phyloP scores from a whole-genome alignment of 92 coral and sea anemone genomes.

The Phymanthus crucifer region DNA sequence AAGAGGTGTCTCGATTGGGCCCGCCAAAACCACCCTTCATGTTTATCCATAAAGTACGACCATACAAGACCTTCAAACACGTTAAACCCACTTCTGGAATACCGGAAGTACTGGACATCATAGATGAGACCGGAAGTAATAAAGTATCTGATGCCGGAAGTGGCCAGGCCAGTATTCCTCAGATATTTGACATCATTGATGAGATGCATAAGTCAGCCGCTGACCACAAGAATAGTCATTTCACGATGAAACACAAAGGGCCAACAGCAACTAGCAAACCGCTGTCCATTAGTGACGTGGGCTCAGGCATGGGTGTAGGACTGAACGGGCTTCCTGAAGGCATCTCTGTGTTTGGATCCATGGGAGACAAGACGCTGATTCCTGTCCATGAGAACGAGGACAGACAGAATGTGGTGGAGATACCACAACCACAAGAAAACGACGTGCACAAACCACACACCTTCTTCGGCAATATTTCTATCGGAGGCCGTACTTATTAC shows the following conservation, averaged over 20 bases:
- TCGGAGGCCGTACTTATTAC: slow-evolving; percentile 87
- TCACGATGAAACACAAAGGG: slow-evolving; percentile 63
- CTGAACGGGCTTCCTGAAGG: slow-evolving; percentile 77
- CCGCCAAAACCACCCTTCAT: slow-evolving; percentile 24
- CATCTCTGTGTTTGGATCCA: slow-evolving; percentile 80
- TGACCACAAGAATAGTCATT: slow-evolving; percentile 41
- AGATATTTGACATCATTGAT: slow-evolving; percentile 93
- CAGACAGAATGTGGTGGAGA: slow-evolving; percentile 49
- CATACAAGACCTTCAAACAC: slow-evolving; percentile 12
- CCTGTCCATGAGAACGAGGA: slow-evolving; percentile 36
- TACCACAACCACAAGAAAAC: slow-evolving; percentile 24
- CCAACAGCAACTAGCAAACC: slow-evolving; percentile 99
- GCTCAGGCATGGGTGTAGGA: slow-evolving; percentile 97
- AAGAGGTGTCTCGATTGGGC: slow-evolving; percentile 48
- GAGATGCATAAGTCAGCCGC: slow-evolving; percentile 58
- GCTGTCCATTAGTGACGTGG: slow-evolving; percentile 83
- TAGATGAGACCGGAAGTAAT: slow-evolving; percentile 64
- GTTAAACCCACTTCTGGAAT: slow-evolving; percentile 25
- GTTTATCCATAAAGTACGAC: slow-evolving; percentile 26
- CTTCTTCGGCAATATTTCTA: slow-evolving; percentile 91
- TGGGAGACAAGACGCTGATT: slow-evolving; percentile 73
- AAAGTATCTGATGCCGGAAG: slow-evolving; percentile 49
- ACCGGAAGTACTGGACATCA: slow-evolving; percentile 85
- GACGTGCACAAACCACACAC: slow-evolving; percentile 60
- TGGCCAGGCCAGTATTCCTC: slow-evolving; percentile 82